Conservation (phyloP, 2,888 invertebrate genomes). For the Drosophila fulvimacula region DNA sequence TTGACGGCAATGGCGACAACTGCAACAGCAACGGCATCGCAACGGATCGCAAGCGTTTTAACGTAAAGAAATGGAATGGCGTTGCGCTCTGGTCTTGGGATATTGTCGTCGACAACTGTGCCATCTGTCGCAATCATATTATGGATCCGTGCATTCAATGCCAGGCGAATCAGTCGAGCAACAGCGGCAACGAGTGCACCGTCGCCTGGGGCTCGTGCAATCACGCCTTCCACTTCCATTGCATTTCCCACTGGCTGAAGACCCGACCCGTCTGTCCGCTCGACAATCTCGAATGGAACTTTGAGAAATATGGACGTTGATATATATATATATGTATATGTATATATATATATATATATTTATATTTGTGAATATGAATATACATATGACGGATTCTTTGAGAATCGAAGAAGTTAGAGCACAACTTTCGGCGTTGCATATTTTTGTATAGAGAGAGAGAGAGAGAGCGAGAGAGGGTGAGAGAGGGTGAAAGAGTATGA, state of each 20-base stretch:
- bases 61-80: constrained; percentile 13
- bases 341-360: neutral
- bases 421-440: neutral
- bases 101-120: constrained; percentile 37
- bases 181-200: constrained; percentile 18
- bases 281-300: constrained; percentile 50
- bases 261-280: constrained; percentile 37
- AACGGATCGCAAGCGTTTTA: constrained; percentile 21
- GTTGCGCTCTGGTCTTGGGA: constrained; percentile 34
- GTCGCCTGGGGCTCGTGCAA: constrained; percentile 48
- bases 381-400: neutral
- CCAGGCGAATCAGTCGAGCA: constrained; percentile 25
- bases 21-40: neutral
- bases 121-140: constrained; percentile 52
- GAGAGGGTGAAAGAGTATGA: no score
- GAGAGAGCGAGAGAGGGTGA: no score
- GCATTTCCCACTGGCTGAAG: constrained; percentile 49
- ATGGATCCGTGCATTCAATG: constrained; percentile 52
- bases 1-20: neutral
- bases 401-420: neutral
- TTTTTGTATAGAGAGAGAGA: no score
- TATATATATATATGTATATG: neutral
- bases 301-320: constrained; percentile 23
- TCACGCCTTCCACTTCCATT: constrained; percentile 49
- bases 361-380: neutral